Evolutionary conservation across 2,888 invertebrate species (phyloP), one percentile per base, ranked within the genome.

Genomic region (Nemurella pictetii): DNA sequence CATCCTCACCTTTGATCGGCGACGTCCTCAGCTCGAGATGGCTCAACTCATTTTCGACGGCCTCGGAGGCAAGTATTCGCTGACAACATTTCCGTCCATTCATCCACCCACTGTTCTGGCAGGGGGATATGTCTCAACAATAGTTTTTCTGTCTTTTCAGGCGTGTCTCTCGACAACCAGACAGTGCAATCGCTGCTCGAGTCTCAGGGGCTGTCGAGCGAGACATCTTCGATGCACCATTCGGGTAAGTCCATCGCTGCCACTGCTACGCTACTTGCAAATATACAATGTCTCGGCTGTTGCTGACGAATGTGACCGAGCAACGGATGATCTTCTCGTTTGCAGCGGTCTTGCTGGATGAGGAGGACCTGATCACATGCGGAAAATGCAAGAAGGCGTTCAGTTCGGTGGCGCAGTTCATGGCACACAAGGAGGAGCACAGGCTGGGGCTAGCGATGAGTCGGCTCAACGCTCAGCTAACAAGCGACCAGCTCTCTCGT

Each of bases 341-440:
- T 55, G 20, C 80, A 86, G 86, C 85, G 80, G 85, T 87, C 20
- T 84, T 87, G 84, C 88, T 89, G 86, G 93, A 93, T 87, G 93
- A 94, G 85, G 94, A 94, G 87, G 95, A 95, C 90, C 90, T 94
- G 85, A 94, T 94, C 89, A 94, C 94, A 87, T 95, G 95, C 90
- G 95, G 95, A 32, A 91, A 92, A 88, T 95, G 95, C 89, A 94
- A 94, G 89, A 92, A 92, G 86, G 93, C 93, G 87, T 95, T 93
- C 88, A 92, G 92, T 78, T 92, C 93, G 0, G 89, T 95, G 86
- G 89, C 92, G 85, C 88, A 91, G 85, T 95, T 94, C 89, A 89
- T 94, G 84, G 89, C 91, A 80, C 95, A 95, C 89, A 95, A 95
- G 89, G 91, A 91, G 84, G 90, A 90, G 55, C 90, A 91, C 86